These are phyloP conservation scores for Benthosema pterotum DNA, from an alignment of 2,797 vertebrate species.

Conservation along the genomic window DNA sequence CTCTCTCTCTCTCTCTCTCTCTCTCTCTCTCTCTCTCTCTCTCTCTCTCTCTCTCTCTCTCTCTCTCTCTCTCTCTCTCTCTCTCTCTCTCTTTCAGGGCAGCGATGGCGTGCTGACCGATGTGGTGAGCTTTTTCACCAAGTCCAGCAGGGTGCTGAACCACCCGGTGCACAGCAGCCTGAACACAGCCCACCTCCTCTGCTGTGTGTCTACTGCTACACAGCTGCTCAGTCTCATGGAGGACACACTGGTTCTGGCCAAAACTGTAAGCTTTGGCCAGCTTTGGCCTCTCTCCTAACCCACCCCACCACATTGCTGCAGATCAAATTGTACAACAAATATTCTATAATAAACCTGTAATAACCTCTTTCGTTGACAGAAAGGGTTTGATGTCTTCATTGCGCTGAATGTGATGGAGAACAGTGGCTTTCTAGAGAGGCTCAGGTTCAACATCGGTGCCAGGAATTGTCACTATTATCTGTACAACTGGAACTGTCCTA, in stretches of 20 bases:
- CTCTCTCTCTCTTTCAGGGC: conserved; percentile 66
- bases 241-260: conserved; percentile 89
- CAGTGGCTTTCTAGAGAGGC: conserved; percentile 90
- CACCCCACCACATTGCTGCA: no score
- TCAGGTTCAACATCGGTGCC: conserved; percentile 88
- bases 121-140: conserved; percentile 90
- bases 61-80: neutral
- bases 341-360: no score
- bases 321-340: no score
- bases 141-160: conserved; percentile 90
- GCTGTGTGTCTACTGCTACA: conserved; percentile 82
- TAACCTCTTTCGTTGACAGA: conserved; percentile 40
- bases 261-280: conserved; percentile 92
- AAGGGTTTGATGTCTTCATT: conserved; percentile 85
- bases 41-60: no score
- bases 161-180: conserved; percentile 87
- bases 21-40: no score
- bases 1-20: no score
- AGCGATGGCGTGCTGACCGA: conserved; percentile 84
- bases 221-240: conserved; percentile 87
- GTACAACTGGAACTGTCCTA: conserved; percentile 97
- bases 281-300: no score
- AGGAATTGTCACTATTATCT: conserved; percentile 92
- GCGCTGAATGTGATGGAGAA: conserved; percentile 94
- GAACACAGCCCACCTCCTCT: conserved; percentile 89